phyloP scores from a whole-genome alignment of 2,888 invertebrate genomes.

The Pseudococcus viburni region DNA sequence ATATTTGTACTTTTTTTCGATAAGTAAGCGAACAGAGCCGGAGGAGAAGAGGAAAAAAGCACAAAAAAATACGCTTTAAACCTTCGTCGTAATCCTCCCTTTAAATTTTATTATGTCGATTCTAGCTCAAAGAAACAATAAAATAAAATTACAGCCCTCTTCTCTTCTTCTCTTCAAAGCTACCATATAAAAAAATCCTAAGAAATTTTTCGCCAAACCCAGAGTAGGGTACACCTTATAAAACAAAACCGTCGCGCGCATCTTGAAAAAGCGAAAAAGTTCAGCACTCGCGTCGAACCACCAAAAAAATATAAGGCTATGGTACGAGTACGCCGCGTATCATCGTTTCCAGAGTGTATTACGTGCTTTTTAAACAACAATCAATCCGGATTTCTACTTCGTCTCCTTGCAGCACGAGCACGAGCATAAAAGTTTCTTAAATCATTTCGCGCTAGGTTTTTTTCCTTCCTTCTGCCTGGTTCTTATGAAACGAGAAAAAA shows the following conservation, averaged over 20 bases:
- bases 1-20: neutral
- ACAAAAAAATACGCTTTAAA: neutral
- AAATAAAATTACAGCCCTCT: conserved; percentile 30
- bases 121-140: conserved; percentile 36
- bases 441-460: neutral
- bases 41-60: neutral
- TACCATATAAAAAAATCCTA: conserved; percentile 27
- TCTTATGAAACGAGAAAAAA: neutral
- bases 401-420: neutral
- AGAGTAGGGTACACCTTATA: neutral
- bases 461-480: neutral
- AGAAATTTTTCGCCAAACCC: conserved; percentile 12
- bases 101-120: conserved; percentile 39
- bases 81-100: conserved; percentile 1
- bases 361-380: conserved; percentile 31
- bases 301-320: neutral
- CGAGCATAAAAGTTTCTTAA: neutral
- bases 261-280: neutral
- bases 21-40: neutral
- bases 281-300: neutral
- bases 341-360: conserved; percentile 18
- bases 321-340: neutral
- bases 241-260: neutral
- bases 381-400: conserved; percentile 4
- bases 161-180: neutral